phyloP scores from a whole-genome alignment of 2,797 vertebrate genomes.

The Synaphobranchus kaupii region DNA sequence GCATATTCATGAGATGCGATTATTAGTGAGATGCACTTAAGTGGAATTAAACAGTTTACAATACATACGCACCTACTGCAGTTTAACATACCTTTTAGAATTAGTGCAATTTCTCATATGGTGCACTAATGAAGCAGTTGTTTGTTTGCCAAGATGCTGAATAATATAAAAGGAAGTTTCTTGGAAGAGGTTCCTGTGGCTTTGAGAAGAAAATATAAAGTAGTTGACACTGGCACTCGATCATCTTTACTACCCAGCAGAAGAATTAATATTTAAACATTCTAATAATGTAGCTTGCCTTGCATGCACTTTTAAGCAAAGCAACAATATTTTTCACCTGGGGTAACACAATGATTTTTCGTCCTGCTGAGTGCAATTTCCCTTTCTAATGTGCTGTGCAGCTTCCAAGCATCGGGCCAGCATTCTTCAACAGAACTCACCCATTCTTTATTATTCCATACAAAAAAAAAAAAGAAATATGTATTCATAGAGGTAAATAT shows the following conservation, averaged over 20 bases:
- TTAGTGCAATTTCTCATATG: not conserved
- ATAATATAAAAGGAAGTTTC: conserved; percentile 25
- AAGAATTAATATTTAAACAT: conserved; percentile 93
- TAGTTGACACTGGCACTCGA: conserved; percentile 80
- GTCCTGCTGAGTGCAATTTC: conserved; percentile 53
- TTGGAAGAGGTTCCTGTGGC: conserved; percentile 72
- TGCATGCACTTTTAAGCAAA: conserved; percentile 79
- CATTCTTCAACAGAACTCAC: conserved; percentile 41
- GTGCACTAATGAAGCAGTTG: conserved; percentile 7
- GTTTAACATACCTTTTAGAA: conserved; percentile 14
- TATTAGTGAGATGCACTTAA: not conserved
- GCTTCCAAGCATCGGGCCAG: conserved; percentile 49
- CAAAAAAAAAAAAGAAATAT: conserved; percentile 42
- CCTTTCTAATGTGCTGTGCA: conserved; percentile 47
- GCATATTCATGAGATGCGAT: not conserved
- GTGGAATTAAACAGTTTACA: not conserved
- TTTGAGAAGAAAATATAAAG: conserved; percentile 68
- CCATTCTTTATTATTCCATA: conserved; percentile 42
- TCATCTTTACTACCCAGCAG: conserved; percentile 83
- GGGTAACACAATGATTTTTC: conserved; percentile 61
- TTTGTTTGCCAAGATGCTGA: not conserved
- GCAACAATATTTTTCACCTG: conserved; percentile 80
- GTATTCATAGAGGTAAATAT: conserved; percentile 50
- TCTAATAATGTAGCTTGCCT: conserved; percentile 87
- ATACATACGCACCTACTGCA: not conserved